Percentiles rank a stretch among this genome's conserved stretches.
phyloP scores from a whole-genome alignment of 2,888 invertebrate genomes.

The Caenorhabditis macrosperma region DNA sequence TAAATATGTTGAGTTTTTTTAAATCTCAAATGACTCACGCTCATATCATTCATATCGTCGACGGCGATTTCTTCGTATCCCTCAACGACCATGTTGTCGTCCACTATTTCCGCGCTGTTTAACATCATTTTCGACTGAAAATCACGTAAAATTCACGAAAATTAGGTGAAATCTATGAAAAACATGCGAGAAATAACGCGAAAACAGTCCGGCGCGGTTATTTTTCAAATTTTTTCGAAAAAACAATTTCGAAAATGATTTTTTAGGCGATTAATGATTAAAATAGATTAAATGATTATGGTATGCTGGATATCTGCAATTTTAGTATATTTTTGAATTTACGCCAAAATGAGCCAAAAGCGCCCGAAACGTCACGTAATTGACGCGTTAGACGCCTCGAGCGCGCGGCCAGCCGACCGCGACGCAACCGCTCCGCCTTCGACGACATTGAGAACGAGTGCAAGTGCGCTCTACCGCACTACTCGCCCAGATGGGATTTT shows the following conservation, averaged over 20 bases:
- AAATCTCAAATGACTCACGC: slow-evolving; percentile 9
- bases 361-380: slow-evolving; percentile 44
- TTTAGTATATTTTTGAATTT: slow-evolving; percentile 30
- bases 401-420: slow-evolving; percentile 19
- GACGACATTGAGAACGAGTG: neutral
- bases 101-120: slow-evolving; percentile 32
- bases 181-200: neutral
- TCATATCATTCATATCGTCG: slow-evolving; percentile 53
- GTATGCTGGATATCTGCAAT: neutral
- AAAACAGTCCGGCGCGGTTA: too few relatives aligned
- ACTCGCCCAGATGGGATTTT: slow-evolving; percentile 15
- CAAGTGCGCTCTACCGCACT: slow-evolving; percentile 36
- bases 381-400: slow-evolving; percentile 48
- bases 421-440: slow-evolving; percentile 28
- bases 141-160: too few relatives aligned
- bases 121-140: slow-evolving; percentile 28
- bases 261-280: too few relatives aligned
- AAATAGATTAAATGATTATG: too few relatives aligned
- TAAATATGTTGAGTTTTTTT: neutral
- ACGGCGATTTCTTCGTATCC: slow-evolving; percentile 57
- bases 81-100: slow-evolving; percentile 53
- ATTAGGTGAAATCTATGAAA: neutral
- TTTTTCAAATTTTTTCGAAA: neutral
- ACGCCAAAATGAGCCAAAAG: slow-evolving; percentile 49
- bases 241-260: neutral